These are phyloP conservation scores for Drosophila pseudoobscura DNA, from an alignment of 1,140 invertebrate species.

Conservation along the genomic window DNA sequence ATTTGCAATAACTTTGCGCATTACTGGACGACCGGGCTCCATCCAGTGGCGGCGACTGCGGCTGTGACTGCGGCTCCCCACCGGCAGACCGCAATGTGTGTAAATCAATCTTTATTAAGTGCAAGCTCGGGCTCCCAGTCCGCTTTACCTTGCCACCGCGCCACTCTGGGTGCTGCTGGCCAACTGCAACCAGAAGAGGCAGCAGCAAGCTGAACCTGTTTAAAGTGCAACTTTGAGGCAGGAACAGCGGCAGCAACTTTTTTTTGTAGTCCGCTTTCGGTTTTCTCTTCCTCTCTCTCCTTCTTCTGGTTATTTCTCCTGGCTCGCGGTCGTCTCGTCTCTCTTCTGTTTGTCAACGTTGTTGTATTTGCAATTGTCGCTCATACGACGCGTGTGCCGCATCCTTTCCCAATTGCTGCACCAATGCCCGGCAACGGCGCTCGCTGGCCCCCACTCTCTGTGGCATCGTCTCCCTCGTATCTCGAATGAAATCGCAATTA, in stretches of 20 bases:
- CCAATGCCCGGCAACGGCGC: slow-evolving; percentile 44
- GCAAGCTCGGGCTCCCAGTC: slow-evolving; percentile 35
- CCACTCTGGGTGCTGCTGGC: too few relatives aligned
- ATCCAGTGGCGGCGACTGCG: slow-evolving; percentile 6
- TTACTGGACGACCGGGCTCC: slow-evolving; percentile 16
- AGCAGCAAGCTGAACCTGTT: slow-evolving; percentile 61
- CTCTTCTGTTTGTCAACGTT: slow-evolving; percentile 17
- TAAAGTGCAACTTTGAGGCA: slow-evolving; percentile 70
- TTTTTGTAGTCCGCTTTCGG: slow-evolving; percentile 20
- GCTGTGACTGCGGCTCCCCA: slow-evolving; percentile 24
- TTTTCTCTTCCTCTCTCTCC: slow-evolving; percentile 17
- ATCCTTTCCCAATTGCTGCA: slow-evolving; percentile 42
- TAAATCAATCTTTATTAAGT: slow-evolving; percentile 82
- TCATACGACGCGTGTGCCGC: slow-evolving; percentile 58
- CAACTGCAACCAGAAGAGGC: slow-evolving; percentile 22
- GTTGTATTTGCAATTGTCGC: slow-evolving; percentile 47
- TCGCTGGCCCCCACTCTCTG: slow-evolving; percentile 10
- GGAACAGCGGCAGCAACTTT: slow-evolving; percentile 14
- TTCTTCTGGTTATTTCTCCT: neutral
- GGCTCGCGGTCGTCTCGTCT: slow-evolving; percentile 11
- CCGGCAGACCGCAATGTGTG: slow-evolving; percentile 53
- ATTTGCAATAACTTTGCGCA: slow-evolving; percentile 61
- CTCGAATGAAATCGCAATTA: slow-evolving; percentile 80
- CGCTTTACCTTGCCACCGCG: slow-evolving; percentile 25
- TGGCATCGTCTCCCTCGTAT: slow-evolving; percentile 38